Evolutionary conservation across 2,888 invertebrate species (phyloP).

Genomic region (Apoda limacodes): DNA sequence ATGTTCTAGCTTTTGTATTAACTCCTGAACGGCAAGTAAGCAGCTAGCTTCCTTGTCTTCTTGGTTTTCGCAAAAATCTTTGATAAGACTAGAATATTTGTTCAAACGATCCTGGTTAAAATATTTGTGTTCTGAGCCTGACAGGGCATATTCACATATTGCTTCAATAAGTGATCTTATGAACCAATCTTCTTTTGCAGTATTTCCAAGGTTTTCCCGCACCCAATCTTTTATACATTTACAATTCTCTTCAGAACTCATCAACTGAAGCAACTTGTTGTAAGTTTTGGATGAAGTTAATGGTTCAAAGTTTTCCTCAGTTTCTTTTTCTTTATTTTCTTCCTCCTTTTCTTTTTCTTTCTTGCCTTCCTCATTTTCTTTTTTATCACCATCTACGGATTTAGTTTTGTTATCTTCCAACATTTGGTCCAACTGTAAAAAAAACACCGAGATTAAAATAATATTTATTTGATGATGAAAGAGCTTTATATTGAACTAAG

Average conservation of each 20-base stretch:
- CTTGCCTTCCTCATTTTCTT: conserved; percentile 37
- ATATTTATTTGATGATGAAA: too few species aligned
- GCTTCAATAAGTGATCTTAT: conserved; percentile 80
- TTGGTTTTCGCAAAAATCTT: conserved; percentile 77
- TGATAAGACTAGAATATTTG: conserved; percentile 68
- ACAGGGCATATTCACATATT: conserved; percentile 76
- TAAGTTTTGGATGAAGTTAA: conserved; percentile 48
- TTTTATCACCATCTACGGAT: conserved; percentile 42
- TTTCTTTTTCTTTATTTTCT: too few species aligned
- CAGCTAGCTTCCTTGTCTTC: conserved; percentile 82
- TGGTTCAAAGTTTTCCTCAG: too few species aligned
- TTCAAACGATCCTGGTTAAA: conserved; percentile 57
- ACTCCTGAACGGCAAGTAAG: conserved; percentile 84
- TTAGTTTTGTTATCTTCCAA: conserved; percentile 51
- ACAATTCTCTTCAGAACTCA: conserved; percentile 49
- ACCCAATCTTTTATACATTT: conserved; percentile 63
- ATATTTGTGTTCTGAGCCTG: conserved; percentile 62
- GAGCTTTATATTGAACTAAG: too few species aligned
- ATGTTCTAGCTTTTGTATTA: conserved; percentile 83
- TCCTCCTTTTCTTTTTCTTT: too few species aligned
- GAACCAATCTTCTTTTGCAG: conserved; percentile 74
- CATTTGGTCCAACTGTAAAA: conserved; percentile 43
- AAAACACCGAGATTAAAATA: too few species aligned
- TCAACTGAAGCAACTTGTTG: conserved; percentile 46
- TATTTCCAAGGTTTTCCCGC: conserved; percentile 75